Base-by-base conservation (phyloP, 2,888 invertebrate genomes). In the Erannis defoliaria region DNA sequence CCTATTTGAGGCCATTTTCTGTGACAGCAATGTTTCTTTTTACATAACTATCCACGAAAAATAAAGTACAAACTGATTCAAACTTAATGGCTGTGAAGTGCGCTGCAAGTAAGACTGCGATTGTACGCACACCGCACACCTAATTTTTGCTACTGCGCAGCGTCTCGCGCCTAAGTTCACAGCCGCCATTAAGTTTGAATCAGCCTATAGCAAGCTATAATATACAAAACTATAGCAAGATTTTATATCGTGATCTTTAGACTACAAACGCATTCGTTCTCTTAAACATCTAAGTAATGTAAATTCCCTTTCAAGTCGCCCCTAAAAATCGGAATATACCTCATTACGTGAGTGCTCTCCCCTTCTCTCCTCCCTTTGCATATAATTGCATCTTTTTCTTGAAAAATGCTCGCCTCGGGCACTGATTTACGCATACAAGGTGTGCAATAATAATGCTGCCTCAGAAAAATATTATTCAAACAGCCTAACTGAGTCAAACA, bases 401-500 rank as follows among this genome's bases (percentile, higher is more conserved):
- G 85, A 89, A 89, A 90, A 92, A 88, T 88, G 81, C 77, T 83
- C 79, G 89, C 93, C 88, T 79, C 82, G 73, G 82, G 90, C 92
- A 81, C 89, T 93, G 93, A 93, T 93, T 93, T 93, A 93, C 93
- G 93, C 89, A 88, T 91, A 87, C 93, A 90, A 90, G 92, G 92
- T 92, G 93, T 91, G 90, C 90, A 91, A 89, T 90, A 93, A 93
- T 93, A 91, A 90, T 78, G 86, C 83, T 77, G 84, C 77, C 86
- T 85, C 81, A 86, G 80, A 86, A 89, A 91, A 90, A 90, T 88
- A 86, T 88, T 87, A 84, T 85, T 80, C 79, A 79, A 79, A 81
- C 75, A 77, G 60, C 74, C 70, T 74, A 16, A 67, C 33, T 19
- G n/a, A 19, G 10, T 18, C 72, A 71, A 48, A 53, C 67, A 35